Evolutionary conservation across 2,113 vertebrate genomes (phyloP).

Genomic region (Melospiza georgiana): DNA sequence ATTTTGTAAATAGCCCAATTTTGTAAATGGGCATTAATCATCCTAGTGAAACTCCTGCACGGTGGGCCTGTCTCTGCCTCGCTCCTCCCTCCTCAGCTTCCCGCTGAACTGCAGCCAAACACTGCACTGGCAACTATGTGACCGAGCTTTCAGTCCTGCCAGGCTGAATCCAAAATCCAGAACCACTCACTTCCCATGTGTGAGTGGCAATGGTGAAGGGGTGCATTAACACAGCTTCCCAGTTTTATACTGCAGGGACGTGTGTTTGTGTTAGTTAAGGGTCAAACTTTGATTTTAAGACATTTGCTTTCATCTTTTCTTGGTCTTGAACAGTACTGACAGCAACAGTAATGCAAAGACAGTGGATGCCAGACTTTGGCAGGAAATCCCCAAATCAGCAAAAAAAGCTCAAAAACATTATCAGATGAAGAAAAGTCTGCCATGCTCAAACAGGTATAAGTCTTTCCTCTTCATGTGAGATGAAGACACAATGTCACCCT

Average conservation of each 20-base stretch:
- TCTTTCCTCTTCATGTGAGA: background rate
- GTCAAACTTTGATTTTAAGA: conserved; percentile 52
- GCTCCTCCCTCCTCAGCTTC: background rate
- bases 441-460: background rate
- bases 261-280: background rate
- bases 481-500: background rate
- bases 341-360: background rate
- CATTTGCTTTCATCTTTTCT: background rate
- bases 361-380: background rate
- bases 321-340: background rate
- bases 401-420: background rate
- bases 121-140: background rate
- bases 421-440: background rate
- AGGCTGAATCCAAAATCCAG: background rate
- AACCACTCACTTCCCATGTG: background rate
- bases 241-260: background rate
- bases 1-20: conserved; percentile 55
- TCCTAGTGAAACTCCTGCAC: background rate
- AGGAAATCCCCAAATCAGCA: background rate
- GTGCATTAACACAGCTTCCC: background rate
- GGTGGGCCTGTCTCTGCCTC: background rate
- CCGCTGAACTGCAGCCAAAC: background rate
- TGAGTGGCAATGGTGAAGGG: conserved; percentile 14
- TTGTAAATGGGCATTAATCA: conserved; percentile 58
- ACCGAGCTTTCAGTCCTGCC: background rate